Conservation (phyloP, 2,888 invertebrate genomes). For the Dicyrtoma fusca region DNA sequence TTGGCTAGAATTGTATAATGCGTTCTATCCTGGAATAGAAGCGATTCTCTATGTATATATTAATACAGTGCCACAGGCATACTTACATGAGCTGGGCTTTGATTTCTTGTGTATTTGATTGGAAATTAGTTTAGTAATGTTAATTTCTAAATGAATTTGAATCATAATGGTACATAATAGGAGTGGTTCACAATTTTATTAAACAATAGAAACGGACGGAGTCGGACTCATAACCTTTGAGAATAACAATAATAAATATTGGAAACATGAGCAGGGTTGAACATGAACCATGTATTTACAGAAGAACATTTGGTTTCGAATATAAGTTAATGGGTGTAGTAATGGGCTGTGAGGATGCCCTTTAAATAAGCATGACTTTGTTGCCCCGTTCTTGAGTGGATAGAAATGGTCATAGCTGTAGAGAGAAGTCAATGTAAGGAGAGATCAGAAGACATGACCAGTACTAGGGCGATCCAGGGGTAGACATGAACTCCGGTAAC, state of each 20-base stretch:
- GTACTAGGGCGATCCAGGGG: not conserved
- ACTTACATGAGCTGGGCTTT: no score
- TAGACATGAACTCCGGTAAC: conserved; percentile 19
- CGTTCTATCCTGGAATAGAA: no score
- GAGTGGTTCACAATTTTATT: not conserved
- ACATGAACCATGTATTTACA: conserved; percentile 13
- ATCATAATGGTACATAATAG: no score
- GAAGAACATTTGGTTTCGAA: conserved; percentile 20
- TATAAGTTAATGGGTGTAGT: conserved; percentile 18
- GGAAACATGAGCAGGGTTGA: conserved; percentile 20
- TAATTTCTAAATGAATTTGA: no score
- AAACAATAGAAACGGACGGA: no score
- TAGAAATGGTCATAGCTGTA: conserved; percentile 15
- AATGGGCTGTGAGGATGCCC: conserved; percentile 23
- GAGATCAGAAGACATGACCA: conserved; percentile 19
- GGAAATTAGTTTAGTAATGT: no score
- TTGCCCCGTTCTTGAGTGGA: not conserved
- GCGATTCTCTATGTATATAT: no score
- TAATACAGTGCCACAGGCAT: no score
- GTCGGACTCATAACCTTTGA: not conserved
- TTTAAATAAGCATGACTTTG: conserved; percentile 26
- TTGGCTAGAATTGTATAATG: no score
- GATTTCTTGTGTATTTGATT: no score
- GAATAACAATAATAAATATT: conserved; percentile 11
- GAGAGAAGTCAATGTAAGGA: not conserved